Conservation (phyloP, 1,140 invertebrate species). For the Brachionus paranguensis region DNA sequence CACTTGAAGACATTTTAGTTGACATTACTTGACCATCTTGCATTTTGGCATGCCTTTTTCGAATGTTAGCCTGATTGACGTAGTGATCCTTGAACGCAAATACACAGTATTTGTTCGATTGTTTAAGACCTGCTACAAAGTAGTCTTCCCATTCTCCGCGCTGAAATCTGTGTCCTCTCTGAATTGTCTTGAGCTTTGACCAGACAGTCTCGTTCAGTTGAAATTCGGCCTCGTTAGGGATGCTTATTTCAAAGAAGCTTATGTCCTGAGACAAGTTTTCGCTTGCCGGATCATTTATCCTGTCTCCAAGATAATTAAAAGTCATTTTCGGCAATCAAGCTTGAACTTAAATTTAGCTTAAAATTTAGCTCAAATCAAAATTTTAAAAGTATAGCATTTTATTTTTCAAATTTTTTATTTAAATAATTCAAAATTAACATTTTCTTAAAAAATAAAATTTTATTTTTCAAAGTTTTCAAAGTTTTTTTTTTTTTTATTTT, state of each 20-base stretch:
- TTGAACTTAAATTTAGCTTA: background rate
- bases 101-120: slow-evolving; percentile 38
- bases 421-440: background rate
- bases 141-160: slow-evolving; percentile 37
- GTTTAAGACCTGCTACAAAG: slow-evolving; percentile 8
- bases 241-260: background rate
- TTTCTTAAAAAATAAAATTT: background rate
- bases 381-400: too few relatives aligned
- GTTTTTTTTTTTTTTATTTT: background rate
- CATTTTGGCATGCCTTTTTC: slow-evolving; percentile 12
- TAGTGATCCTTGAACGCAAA: slow-evolving; percentile 37
- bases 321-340: background rate
- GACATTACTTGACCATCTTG: background rate
- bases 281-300: background rate
- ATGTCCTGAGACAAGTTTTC: background rate
- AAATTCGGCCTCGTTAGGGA: background rate
- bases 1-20: background rate
- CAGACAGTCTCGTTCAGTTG: background rate
- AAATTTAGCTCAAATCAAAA: too few relatives aligned
- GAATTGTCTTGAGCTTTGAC: slow-evolving; percentile 24
- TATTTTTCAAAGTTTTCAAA: background rate
- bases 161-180: slow-evolving; percentile 14
- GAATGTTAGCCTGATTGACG: slow-evolving; percentile 1
- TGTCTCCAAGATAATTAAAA: background rate
- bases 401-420: background rate